Evolutionary conservation across 2,888 invertebrate genomes (phyloP), one percentile per base, ranked within the genome.

Genomic region (Caenorhabditis parvicauda): DNA sequence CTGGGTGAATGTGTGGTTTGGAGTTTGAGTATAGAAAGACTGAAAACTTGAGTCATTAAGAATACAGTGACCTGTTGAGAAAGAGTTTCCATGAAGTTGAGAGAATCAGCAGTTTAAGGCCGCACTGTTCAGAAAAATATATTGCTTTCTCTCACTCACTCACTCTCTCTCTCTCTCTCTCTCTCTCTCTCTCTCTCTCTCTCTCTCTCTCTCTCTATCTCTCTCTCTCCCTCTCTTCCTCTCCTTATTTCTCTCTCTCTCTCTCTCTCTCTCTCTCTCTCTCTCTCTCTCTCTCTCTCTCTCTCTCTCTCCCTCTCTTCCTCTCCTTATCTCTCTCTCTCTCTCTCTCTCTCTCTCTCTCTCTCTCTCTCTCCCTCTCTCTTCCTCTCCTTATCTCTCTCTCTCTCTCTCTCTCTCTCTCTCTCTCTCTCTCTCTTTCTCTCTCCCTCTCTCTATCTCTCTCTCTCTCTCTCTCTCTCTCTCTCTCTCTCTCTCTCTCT

Each of bases 131-230:
- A n/a, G n/a, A n/a, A n/a, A n/a, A n/a, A n/a, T n/a, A n/a, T n/a
- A n/a, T n/a, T n/a, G n/a, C n/a, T n/a, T n/a, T n/a, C n/a, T n/a
- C n/a, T n/a, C n/a, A n/a, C n/a, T n/a, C n/a, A n/a, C n/a, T 37
- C 42, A 47, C 56, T 47, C 52, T 54, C 54, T 50, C 44, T 29
- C 51, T 32, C 14, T 25, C 37, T 27, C 54, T 39, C 25, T 35
- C 28, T 49, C 53, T 54, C 48, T 59, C 51, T 43, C 51, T 54
- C 61, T 61, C 57, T 53, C 43, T 38, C 56, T 43, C 55, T 28
- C 7, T 45, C 45, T 45, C 17, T n/a, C 12, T 45, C 24, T 45
- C 27, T 35, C 21, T 1, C 48, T 9, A 9, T 14, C 14, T 37
- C 48, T 32, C 32, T 17, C 29, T 38, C 39, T 17, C n/a, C n/a